These are phyloP conservation scores for Sisor rabdophorus DNA, from an alignment of 2,113 vertebrate genomes.

Conservation along the genomic window DNA sequence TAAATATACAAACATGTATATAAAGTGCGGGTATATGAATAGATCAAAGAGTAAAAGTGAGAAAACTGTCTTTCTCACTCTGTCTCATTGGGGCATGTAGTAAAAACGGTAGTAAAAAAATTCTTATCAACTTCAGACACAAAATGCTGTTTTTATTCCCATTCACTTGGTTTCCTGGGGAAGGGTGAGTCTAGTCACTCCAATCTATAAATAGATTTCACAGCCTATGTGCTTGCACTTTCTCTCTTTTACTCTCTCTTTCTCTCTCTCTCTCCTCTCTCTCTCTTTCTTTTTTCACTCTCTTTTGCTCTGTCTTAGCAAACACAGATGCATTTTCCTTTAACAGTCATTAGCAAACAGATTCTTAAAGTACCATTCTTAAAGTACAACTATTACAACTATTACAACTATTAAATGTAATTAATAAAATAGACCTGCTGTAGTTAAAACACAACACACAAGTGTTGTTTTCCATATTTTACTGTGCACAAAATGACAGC, in stretches of 20 bases:
- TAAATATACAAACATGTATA: constrained; percentile 5
- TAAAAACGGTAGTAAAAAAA: no score
- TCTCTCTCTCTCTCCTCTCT: constrained; percentile 5
- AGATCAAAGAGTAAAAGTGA: background rate
- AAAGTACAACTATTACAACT: no score
- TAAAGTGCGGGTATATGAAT: background rate
- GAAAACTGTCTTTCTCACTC: constrained; percentile 1
- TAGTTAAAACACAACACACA: no score
- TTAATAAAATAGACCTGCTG: no score
- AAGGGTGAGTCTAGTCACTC: constrained; percentile 39
- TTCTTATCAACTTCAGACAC: constrained; percentile 21
- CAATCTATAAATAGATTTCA: constrained; percentile 47
- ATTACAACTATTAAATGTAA: no score
- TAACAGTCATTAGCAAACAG: background rate
- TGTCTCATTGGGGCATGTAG: background rate
- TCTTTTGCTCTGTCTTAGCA: no score
- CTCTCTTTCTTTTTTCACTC: no score
- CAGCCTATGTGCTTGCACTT: constrained; percentile 6
- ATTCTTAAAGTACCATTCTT: no score
- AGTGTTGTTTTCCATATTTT: background rate
- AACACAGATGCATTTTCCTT: background rate
- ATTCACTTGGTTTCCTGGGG: constrained; percentile 37
- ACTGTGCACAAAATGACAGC: background rate
- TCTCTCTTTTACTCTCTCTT: constrained; percentile 4
- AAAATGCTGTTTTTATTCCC: constrained; percentile 19